Conservation (phyloP, 2,113 vertebrate genomes). For the Capricornis sumatraensis region DNA sequence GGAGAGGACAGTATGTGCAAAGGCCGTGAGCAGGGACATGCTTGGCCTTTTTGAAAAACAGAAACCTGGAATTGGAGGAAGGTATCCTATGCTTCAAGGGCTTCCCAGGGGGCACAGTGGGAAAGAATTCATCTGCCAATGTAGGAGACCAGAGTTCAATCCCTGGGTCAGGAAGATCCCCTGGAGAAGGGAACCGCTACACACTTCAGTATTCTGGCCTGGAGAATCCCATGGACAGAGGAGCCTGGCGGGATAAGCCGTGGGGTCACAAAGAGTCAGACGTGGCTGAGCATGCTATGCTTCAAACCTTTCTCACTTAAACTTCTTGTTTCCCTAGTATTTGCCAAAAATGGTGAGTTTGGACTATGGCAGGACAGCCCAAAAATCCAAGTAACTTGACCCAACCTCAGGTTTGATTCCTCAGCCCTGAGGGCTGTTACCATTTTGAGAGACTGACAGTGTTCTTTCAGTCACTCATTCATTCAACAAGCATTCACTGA, state of each 20-base stretch:
- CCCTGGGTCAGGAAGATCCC: not conserved
- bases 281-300: not conserved
- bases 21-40: not conserved
- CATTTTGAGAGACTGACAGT: not conserved
- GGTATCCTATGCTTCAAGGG: not conserved
- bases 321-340: not conserved
- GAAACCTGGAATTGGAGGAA: not conserved
- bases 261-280: not conserved
- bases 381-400: not conserved
- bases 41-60: not conserved
- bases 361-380: not conserved
- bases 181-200: not conserved
- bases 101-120: not conserved
- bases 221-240: not conserved
- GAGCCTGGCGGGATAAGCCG: not conserved
- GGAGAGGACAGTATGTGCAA: not conserved
- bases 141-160: not conserved
- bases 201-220: not conserved
- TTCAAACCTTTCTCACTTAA: not conserved
- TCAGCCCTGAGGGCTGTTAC: not conserved
- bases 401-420: not conserved
- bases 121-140: not conserved
- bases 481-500: not conserved
- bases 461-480: not conserved
- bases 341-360: not conserved